These are phyloP conservation scores for Plusia festucae DNA, from an alignment of 2,888 invertebrate genomes.

Conservation along the genomic window DNA sequence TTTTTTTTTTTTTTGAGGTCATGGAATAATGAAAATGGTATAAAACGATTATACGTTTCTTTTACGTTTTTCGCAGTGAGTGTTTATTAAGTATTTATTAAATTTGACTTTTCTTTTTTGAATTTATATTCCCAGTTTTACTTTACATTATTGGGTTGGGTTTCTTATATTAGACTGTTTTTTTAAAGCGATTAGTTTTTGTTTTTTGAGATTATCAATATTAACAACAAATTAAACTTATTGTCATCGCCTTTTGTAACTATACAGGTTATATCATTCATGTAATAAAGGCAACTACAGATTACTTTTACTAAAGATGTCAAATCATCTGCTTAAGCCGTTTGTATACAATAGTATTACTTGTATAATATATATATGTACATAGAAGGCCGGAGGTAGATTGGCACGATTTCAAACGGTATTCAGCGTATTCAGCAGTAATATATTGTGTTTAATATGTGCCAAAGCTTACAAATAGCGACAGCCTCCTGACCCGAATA, in stretches of 20 bases:
- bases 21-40: slow-evolving; percentile 15
- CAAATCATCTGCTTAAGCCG: background rate
- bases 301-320: background rate
- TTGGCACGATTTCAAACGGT: slow-evolving; percentile 43
- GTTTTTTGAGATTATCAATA: no score
- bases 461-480: slow-evolving; percentile 37
- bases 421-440: slow-evolving; percentile 25
- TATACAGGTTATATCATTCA: no score
- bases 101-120: background rate
- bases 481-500: slow-evolving; percentile 31
- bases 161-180: no score
- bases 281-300: no score
- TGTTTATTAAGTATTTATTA: background rate
- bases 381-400: slow-evolving; percentile 18
- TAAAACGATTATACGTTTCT: background rate
- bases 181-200: no score
- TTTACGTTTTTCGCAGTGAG: background rate
- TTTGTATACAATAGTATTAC: slow-evolving; percentile 2
- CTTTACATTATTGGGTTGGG: no score
- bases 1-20: slow-evolving; percentile 18
- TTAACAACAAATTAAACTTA: no score
- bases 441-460: slow-evolving; percentile 40
- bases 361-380: background rate
- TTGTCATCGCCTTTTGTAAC: no score
- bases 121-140: background rate